Percentiles rank a stretch among this genome's conserved stretches.
Conservation (phyloP, 2,113 vertebrate species). For the Mormyrus lacerda region DNA sequence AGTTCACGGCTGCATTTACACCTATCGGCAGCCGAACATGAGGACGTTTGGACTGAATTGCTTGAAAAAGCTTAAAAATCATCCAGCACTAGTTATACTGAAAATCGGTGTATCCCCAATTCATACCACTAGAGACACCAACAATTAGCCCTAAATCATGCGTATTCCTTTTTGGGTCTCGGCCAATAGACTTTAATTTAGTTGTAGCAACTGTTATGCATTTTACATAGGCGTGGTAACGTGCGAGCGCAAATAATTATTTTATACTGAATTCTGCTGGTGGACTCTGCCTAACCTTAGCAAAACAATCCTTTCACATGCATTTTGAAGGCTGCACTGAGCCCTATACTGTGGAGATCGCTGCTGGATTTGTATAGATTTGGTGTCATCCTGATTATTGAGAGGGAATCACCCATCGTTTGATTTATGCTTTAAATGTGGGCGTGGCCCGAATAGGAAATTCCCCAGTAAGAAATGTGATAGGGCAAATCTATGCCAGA, state of each 20-base stretch:
- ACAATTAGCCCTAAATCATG: not conserved
- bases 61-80: not conserved
- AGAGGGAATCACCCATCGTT: conserved; percentile 42
- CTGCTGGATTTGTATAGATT: conserved; percentile 1
- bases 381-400: conserved; percentile 20
- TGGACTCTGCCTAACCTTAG: not conserved
- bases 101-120: not conserved
- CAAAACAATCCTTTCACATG: not conserved
- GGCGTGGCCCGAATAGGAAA: conserved; percentile 59
- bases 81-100: not conserved
- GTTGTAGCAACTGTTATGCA: not conserved
- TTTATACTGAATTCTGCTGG: not conserved
- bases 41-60: not conserved
- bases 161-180: not conserved
- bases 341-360: not conserved
- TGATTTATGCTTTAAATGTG: conserved; percentile 54
- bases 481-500: conserved; percentile 32
- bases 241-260: not conserved
- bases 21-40: not conserved
- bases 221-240: not conserved
- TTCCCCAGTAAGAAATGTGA: conserved; percentile 53
- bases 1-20: not conserved
- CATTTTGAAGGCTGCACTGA: not conserved
- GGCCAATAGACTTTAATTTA: not conserved
- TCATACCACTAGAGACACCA: not conserved